Evolutionary conservation across 2,888 invertebrate species (phyloP).

Genomic region (Watsonalla cultraria): DNA sequence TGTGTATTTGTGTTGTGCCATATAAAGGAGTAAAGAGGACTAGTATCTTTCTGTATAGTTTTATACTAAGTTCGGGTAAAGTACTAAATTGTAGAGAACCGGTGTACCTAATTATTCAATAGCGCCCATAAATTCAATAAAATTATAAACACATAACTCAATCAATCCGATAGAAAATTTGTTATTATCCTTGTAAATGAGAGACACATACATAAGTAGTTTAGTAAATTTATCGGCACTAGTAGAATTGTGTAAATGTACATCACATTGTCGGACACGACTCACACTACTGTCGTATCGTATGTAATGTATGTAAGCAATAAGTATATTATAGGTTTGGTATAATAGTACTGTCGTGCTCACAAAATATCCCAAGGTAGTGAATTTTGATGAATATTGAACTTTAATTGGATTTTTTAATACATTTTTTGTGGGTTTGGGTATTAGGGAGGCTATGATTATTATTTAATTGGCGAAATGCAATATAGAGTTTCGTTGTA

Average conservation of each 20-base stretch:
- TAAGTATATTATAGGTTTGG: neutral
- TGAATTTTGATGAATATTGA: too few species aligned
- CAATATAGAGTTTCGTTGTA: too few species aligned
- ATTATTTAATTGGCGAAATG: too few species aligned
- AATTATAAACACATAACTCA: neutral
- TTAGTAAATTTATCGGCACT: neutral
- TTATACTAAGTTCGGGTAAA: too few species aligned
- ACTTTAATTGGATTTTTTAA: too few species aligned
- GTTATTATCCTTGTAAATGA: neutral
- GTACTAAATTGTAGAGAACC: too few species aligned
- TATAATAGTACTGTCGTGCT: neutral
- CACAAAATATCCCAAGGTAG: neutral
- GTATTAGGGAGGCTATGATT: too few species aligned
- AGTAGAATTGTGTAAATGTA: neutral
- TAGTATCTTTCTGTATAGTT: too few species aligned
- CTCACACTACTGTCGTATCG: neutral
- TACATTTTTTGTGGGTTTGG: too few species aligned
- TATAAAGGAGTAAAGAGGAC: too few species aligned
- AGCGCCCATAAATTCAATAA: neutral
- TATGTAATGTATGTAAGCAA: neutral
- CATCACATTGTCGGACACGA: neutral
- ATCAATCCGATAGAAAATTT: neutral
- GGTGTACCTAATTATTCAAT: too few species aligned
- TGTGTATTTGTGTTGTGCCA: too few species aligned
- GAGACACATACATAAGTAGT: neutral